These are phyloP conservation scores for Epinephelus awoara DNA, from an alignment of 2,797 vertebrate genomes.

Conservation along the genomic window DNA sequence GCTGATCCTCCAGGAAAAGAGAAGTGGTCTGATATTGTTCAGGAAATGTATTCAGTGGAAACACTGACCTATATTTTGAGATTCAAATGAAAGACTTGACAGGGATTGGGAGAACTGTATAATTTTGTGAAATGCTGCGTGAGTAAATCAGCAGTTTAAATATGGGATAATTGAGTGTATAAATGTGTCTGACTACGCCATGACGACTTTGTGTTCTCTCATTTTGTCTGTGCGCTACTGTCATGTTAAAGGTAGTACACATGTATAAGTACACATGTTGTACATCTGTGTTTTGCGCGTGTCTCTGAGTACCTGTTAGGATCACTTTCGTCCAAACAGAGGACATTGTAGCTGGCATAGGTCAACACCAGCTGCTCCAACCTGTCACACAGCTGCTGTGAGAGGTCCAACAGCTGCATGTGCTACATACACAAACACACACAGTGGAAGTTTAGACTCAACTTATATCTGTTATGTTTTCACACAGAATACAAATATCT, in stretches of 20 bases:
- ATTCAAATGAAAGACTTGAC: neutral
- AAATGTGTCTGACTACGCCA: neutral
- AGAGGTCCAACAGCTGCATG: conserved; percentile 86
- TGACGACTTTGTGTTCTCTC: neutral
- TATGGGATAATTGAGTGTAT: neutral
- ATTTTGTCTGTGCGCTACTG: neutral
- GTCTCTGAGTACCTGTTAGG: conserved; percentile 81
- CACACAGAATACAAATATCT: conserved; percentile 4
- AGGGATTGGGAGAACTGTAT: neutral
- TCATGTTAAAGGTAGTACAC: neutral
- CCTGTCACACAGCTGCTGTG: conserved; percentile 87
- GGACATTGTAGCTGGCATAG: conserved; percentile 79
- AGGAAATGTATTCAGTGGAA: neutral
- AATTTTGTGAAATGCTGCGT: neutral
- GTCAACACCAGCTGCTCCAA: conserved; percentile 88
- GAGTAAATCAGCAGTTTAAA: neutral
- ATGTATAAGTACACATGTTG: neutral
- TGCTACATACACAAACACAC: conserved; percentile 20
- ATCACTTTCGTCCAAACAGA: conserved; percentile 86
- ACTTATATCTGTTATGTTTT: neutral
- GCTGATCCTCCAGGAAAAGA: neutral
- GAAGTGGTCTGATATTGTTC: neutral
- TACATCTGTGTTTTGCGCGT: neutral
- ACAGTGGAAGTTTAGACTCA: neutral
- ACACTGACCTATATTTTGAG: neutral